phyloP scores from a whole-genome alignment of 2,113 vertebrate genomes.

The Gopherus evgoodei region DNA sequence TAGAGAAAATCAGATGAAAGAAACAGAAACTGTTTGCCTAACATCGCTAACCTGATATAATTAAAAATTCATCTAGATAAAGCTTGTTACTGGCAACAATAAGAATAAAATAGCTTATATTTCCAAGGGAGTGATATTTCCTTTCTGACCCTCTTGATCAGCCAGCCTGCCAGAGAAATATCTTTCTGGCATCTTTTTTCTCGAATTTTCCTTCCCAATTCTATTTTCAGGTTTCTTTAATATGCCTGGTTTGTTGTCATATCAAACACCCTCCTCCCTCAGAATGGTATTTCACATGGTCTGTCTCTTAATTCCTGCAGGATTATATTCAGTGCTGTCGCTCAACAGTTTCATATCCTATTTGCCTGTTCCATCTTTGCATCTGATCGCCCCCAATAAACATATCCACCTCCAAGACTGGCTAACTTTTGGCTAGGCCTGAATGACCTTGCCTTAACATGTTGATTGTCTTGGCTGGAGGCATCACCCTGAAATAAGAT shows the following conservation, averaged over 20 bases:
- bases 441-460: neutral
- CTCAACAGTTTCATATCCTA: neutral
- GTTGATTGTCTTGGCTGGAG: neutral
- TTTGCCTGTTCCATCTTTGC: neutral
- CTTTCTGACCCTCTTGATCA: neutral
- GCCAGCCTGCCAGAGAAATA: neutral
- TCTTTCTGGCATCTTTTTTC: neutral
- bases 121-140: neutral
- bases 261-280: neutral
- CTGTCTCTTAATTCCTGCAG: neutral
- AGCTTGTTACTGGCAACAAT: neutral
- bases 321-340: neutral
- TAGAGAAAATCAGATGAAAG: slow-evolving; percentile 20
- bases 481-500: neutral
- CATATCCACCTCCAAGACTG: neutral
- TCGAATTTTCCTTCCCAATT: neutral
- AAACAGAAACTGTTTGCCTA: neutral
- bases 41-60: slow-evolving; percentile 28
- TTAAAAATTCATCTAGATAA: slow-evolving; percentile 21
- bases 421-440: neutral
- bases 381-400: neutral
- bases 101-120: neutral
- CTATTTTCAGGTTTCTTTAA: neutral
- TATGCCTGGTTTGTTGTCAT: accelerated
- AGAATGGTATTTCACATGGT: neutral